phyloP scores from a whole-genome alignment of 1,140 invertebrate genomes.

The Nasonia vitripennis region DNA sequence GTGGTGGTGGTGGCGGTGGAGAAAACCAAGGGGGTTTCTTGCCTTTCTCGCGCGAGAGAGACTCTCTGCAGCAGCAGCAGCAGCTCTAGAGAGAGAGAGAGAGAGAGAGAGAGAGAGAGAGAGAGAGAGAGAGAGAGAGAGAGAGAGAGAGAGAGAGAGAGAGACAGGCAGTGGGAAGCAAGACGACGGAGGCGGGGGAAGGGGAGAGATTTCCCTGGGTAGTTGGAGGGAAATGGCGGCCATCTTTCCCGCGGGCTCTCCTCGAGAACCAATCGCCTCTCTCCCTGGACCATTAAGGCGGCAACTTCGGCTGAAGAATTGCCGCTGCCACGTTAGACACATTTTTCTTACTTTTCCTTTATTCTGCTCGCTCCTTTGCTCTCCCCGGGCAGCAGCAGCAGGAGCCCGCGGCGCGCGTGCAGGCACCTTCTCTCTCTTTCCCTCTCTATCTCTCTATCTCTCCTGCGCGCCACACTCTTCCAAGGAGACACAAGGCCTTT shows the following conservation, averaged over 20 bases:
- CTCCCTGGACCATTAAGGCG: conserved; percentile 72
- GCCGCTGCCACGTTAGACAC: conserved; percentile 75
- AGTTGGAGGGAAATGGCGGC: conserved; percentile 76
- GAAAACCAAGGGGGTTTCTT: conserved; percentile 48
- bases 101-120: conserved; percentile 52
- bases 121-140: conserved; percentile 55
- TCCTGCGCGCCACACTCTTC: neutral
- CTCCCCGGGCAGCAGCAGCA: conserved; percentile 41
- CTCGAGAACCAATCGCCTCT: conserved; percentile 75
- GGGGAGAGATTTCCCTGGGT: conserved; percentile 67
- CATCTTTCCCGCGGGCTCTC: conserved; percentile 74
- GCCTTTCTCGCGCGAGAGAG: conserved; percentile 25
- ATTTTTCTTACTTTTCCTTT: conserved; percentile 77
- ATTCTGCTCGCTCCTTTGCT: conserved; percentile 63
- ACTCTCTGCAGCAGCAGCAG: neutral
- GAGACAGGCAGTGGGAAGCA: conserved; percentile 14
- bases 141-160: conserved; percentile 54
- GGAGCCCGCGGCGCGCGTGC: conserved; percentile 44
- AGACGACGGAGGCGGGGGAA: conserved; percentile 56
- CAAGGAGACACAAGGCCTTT: conserved; percentile 26
- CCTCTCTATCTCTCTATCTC: conserved; percentile 19
- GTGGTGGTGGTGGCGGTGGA: conserved; percentile 19
- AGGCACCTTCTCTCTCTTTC: conserved; percentile 32
- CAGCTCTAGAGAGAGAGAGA: conserved; percentile 50
- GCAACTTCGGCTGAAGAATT: conserved; percentile 76